These are phyloP conservation scores for Synanceia verrucosa DNA, from an alignment of 2,797 vertebrate species.

Conservation along the genomic window DNA sequence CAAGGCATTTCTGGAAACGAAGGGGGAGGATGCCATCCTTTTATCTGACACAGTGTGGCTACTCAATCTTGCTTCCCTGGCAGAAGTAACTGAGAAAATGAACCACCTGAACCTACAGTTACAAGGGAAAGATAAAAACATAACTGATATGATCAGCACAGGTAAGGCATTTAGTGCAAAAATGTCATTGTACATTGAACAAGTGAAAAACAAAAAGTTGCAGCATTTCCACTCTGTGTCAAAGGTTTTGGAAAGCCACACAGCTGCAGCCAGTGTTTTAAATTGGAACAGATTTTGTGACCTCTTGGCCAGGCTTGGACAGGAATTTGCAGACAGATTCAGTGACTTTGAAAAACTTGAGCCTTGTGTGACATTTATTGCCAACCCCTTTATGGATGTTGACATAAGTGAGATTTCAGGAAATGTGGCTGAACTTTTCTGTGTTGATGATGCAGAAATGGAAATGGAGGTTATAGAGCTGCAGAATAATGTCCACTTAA, in stretches of 20 bases:
- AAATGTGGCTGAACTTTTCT: not conserved
- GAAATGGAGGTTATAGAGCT: not conserved
- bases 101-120: no score
- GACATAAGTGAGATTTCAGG: not conserved
- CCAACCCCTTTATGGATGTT: not conserved
- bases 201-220: conserved; percentile 13
- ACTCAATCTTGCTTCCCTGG: no score
- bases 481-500: not conserved
- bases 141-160: conserved; percentile 16
- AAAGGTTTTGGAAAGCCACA: not conserved
- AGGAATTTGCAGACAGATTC: not conserved
- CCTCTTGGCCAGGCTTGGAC: not conserved
- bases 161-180: no score
- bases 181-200: conserved; percentile 15
- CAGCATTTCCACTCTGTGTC: not conserved
- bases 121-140: not conserved
- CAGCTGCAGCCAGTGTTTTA: not conserved
- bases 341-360: not conserved
- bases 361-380: not conserved
- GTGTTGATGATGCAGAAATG: not conserved
- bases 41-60: no score
- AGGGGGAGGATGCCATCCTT: no score
- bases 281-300: not conserved
- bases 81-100: no score
- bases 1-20: no score